phyloP scores from a whole-genome alignment of 2,113 vertebrate genomes.

The Petrocephalus zakoni region DNA sequence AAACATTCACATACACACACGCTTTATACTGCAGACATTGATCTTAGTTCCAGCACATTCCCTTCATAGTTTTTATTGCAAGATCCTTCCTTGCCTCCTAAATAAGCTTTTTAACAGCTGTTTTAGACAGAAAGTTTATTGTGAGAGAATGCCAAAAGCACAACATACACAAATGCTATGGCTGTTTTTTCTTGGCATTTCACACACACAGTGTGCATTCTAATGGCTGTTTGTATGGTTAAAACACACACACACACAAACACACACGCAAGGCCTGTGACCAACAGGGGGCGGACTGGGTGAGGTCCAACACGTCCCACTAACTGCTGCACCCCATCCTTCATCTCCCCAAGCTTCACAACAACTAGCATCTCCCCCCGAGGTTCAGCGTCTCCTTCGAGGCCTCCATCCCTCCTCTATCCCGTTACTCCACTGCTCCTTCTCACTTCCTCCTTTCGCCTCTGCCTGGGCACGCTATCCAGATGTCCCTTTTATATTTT shows the following conservation, averaged over 20 bases:
- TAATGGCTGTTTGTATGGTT: background rate
- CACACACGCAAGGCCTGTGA: background rate
- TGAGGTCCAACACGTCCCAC: background rate
- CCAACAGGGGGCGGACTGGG: background rate
- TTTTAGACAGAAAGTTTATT: background rate
- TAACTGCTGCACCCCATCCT: background rate
- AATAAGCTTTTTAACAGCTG: constrained; percentile 1
- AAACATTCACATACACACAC: constrained; percentile 10
- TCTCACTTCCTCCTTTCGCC: background rate
- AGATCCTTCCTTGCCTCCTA: background rate
- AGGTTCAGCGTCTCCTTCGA: background rate
- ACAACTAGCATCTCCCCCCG: background rate
- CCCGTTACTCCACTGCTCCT: background rate
- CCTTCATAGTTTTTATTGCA: background rate
- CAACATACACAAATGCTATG: background rate
- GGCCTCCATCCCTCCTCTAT: background rate
- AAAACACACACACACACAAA: background rate
- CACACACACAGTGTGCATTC: background rate
- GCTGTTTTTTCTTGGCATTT: background rate
- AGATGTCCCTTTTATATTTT: background rate
- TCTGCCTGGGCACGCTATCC: background rate
- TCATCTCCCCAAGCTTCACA: background rate
- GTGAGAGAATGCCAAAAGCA: background rate
- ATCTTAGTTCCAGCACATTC: background rate
- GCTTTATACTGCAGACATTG: background rate